phyloP scores from a whole-genome alignment of 2,797 vertebrate species.

The Sebastes taczanowskii region DNA sequence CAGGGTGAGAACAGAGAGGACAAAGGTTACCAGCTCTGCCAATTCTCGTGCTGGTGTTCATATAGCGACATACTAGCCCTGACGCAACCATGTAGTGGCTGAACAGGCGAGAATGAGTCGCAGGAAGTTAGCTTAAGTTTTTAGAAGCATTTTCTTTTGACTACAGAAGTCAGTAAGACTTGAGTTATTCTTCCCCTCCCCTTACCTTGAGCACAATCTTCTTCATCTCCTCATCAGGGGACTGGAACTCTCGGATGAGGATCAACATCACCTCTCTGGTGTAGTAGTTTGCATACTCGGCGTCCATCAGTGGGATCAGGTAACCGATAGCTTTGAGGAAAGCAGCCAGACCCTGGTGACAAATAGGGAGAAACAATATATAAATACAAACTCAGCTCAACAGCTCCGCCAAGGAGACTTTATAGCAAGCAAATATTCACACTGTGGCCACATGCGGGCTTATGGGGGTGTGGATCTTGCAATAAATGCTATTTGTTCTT shows the following conservation, averaged over 20 bases:
- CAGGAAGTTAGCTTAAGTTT: background rate
- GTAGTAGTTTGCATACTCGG: slow-evolving; percentile 99
- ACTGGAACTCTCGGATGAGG: slow-evolving; percentile 99
- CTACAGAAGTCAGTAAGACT: background rate
- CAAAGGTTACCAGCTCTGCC: slow-evolving; percentile 13
- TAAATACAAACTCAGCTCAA: background rate
- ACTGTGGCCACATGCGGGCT: slow-evolving; percentile 40
- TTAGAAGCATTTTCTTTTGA: background rate
- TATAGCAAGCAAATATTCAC: slow-evolving; percentile 67
- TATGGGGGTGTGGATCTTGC: slow-evolving; percentile 56
- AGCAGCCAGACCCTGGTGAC: slow-evolving; percentile 92
- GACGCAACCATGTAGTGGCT: slow-evolving; percentile 30
- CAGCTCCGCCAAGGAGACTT: background rate
- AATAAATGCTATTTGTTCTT: background rate
- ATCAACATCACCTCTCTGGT: slow-evolving; percentile 99
- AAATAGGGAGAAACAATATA: background rate
- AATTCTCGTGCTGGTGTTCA: slow-evolving; percentile 57
- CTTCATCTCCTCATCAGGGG: slow-evolving; percentile 99
- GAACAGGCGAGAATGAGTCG: slow-evolving; percentile 70
- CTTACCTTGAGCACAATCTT: slow-evolving; percentile 98
- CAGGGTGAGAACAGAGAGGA: slow-evolving; percentile 65
- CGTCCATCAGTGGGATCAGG: slow-evolving; percentile 98
- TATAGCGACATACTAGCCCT: slow-evolving; percentile 67
- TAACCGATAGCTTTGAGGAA: slow-evolving; percentile 99
- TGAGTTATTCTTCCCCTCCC: rapidly evolving